Percentiles rank a stretch among this genome's conserved stretches.
These are phyloP conservation scores for Lutjanus argentimaculatus DNA, from an alignment of 2,797 vertebrate genomes.

Conservation along the genomic window DNA sequence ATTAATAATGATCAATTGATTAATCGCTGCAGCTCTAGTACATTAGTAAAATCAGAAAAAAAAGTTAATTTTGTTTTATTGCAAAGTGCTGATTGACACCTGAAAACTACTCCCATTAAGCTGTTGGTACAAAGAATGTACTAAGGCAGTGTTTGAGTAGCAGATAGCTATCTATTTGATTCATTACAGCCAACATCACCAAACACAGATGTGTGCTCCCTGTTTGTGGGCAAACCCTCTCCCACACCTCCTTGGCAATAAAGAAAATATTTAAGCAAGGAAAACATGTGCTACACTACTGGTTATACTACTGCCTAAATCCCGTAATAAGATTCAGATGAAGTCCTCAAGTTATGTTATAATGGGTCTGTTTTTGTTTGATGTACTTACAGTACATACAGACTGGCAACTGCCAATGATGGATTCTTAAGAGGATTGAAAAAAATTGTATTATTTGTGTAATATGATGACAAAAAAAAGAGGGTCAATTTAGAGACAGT, in stretches of 20 bases:
- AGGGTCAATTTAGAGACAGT: background rate
- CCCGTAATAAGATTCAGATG: conserved; percentile 40
- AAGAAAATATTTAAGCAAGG: conserved; percentile 54
- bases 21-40: no score
- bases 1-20: no score
- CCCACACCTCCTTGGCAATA: conserved; percentile 48
- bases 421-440: background rate
- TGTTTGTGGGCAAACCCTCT: conserved; percentile 53
- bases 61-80: background rate
- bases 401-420: background rate
- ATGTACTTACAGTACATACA: background rate
- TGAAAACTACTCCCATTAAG: background rate
- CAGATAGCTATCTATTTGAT: conserved; percentile 31
- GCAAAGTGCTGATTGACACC: background rate
- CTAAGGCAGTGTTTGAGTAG: conserved; percentile 18
- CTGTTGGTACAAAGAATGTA: background rate
- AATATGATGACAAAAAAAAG: background rate
- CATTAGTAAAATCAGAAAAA: background rate
- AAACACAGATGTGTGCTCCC: conserved; percentile 51
- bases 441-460: background rate
- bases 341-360: background rate
- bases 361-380: conserved; percentile 2
- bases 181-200: conserved; percentile 44
- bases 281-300: conserved; percentile 41
- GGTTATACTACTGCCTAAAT: conserved; percentile 41